Percentiles rank a stretch among this genome's conserved stretches.
These are phyloP conservation scores for Gobio occitaniae DNA, from an alignment of 2,797 vertebrate genomes.

Conservation along the genomic window DNA sequence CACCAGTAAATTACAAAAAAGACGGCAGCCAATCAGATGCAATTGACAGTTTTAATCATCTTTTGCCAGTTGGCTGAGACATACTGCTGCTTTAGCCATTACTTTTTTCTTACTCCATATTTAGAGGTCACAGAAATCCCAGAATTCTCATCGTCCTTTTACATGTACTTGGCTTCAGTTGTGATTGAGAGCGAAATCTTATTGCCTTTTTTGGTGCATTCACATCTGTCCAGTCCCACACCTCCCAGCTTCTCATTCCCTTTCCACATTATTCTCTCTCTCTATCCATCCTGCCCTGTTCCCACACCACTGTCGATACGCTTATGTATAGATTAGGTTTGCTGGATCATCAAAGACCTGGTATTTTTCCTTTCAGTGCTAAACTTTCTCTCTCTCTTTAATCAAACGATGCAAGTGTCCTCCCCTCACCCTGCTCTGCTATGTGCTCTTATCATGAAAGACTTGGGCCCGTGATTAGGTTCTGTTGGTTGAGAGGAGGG, in stretches of 20 bases:
- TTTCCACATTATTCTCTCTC: conserved; percentile 2
- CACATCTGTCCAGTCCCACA: background rate
- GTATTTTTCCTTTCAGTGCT: conserved; percentile 16
- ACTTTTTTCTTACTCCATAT: conserved; percentile 77
- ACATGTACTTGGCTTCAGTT: background rate
- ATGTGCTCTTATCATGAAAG: conserved; percentile 53
- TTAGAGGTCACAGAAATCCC: conserved; percentile 85
- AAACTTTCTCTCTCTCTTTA: conserved; percentile 30
- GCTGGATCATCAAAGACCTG: conserved; percentile 27
- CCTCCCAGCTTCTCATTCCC: background rate
- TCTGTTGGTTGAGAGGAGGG: conserved; percentile 21
- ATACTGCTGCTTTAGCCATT: background rate
- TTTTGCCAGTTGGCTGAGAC: background rate
- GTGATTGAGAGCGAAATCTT: background rate
- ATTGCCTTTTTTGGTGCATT: background rate
- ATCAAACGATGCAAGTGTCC: conserved; percentile 42
- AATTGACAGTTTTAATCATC: no score
- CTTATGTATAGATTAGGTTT: background rate
- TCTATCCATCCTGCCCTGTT: background rate
- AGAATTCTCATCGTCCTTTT: conserved; percentile 80
- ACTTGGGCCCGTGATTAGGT: conserved; percentile 19
- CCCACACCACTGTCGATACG: background rate
- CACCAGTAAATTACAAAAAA: background rate
- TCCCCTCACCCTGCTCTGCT: conserved; percentile 27
- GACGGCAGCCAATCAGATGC: background rate